These are phyloP conservation scores for Dasypogon diadema DNA, from an alignment of 2,888 invertebrate species.

Conservation along the genomic window DNA sequence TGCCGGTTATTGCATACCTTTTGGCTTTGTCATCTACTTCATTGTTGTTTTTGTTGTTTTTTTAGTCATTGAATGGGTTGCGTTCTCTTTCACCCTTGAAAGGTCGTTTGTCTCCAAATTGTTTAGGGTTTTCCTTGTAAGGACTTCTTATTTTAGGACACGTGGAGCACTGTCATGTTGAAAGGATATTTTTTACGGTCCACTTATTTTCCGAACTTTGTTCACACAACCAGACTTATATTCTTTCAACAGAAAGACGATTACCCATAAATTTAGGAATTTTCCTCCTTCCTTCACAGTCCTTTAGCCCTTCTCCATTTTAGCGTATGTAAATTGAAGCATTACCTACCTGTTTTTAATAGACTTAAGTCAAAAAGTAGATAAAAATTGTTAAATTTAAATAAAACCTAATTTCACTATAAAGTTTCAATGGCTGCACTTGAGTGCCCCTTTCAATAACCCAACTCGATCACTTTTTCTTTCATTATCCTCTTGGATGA, in stretches of 20 bases:
- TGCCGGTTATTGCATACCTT: conserved; percentile 38
- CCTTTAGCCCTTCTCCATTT: background rate
- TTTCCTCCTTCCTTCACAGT: background rate
- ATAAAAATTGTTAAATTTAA: too few relatives aligned
- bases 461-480: too few relatives aligned
- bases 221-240: background rate
- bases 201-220: background rate
- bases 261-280: background rate
- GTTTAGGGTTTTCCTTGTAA: background rate
- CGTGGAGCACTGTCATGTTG: background rate
- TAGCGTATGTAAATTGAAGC: too few relatives aligned
- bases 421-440: too few relatives aligned
- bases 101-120: conserved; percentile 15
- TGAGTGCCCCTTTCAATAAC: too few relatives aligned
- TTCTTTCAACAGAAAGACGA: background rate
- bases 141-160: background rate
- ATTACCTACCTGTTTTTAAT: too few relatives aligned
- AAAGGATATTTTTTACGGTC: background rate
- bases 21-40: conserved; percentile 28
- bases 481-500: too few relatives aligned
- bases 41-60: conserved; percentile 18
- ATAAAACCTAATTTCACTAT: too few relatives aligned
- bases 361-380: too few relatives aligned
- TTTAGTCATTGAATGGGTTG: conserved; percentile 10
- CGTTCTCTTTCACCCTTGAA: conserved; percentile 22